Base-by-base conservation (phyloP, 2,797 vertebrate species). In the Mormyrops attenuatus region DNA sequence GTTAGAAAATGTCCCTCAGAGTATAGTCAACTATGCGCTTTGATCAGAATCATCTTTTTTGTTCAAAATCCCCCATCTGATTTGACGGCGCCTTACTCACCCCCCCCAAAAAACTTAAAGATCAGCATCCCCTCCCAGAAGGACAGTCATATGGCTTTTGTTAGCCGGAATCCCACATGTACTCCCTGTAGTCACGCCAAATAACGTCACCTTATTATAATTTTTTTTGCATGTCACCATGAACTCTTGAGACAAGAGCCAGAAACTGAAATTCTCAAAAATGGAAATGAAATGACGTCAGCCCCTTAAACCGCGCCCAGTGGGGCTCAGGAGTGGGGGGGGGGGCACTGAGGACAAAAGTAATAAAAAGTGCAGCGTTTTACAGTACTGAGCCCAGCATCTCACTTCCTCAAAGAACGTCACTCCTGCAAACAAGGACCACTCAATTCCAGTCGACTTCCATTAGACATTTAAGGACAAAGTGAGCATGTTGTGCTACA, bases 131-230 rank as follows among this genome's bases (percentile, higher is more conserved):
- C 69, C 47, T 73, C 80, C 49, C 52, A 49, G 3, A 38, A 77
- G 66, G 30, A 84, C 53, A 90, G 92, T 93, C 94, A 94, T 95
- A 95, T 96, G 96, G 95, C 95, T 96, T 96, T 93, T 92, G 95
- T 96, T 96, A 95, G 87, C 92, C 88, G 91, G 85, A 60, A 57
- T 38, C 26, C 41, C 50, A 57, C 7, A 89, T 88, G 90, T 85
- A 91, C n/a, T 26, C 91, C 92, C 90, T 90, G 89, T 91, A 90
- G 91, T 92, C 89, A 63, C 15, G 90, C 90, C 90, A 84, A 90
- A 92, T 94, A 94, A 95, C 93, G 91, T 96, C 94, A 94, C 77
- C 88, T 77, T 41, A 63, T 26, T 63, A 63, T 80, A 38, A 20
- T 44, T 77, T 41, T 77, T 80, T 90, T 91, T 92, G 85, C 80